phyloP scores from a whole-genome alignment of 2,113 vertebrate genomes.

The Melanotaenia duboulayi region DNA sequence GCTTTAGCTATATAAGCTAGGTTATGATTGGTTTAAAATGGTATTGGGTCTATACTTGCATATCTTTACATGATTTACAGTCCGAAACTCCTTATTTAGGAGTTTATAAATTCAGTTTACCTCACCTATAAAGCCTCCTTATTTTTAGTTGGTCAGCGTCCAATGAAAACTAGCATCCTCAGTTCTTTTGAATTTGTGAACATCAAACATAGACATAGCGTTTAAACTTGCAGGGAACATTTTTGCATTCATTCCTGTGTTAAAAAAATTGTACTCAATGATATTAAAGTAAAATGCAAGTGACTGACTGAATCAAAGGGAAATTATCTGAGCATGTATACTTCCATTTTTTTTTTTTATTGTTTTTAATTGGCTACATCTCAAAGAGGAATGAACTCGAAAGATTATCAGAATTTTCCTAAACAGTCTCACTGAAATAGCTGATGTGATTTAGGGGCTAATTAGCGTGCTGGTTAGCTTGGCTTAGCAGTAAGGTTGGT shows the following conservation, averaged over 20 bases:
- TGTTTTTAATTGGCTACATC: conserved; percentile 16
- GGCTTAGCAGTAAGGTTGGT: not conserved
- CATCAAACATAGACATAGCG: not conserved
- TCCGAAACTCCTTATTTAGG: not conserved
- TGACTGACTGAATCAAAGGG: no score
- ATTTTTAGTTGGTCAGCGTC: not conserved
- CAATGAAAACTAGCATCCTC: not conserved
- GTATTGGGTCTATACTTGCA: no score
- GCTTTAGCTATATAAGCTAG: not conserved
- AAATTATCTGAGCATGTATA: not conserved
- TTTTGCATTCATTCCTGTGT: not conserved
- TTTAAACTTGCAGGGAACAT: not conserved
- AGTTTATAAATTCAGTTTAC: not conserved
- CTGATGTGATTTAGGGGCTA: conserved; percentile 26
- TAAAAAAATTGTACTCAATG: no score
- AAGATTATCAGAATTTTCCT: conserved; percentile 30
- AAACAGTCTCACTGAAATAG: not conserved
- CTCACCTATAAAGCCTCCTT: not conserved
- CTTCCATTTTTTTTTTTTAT: not conserved
- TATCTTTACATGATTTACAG: no score
- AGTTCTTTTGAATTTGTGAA: not conserved
- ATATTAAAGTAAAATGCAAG: no score
- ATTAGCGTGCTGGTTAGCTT: conserved; percentile 8
- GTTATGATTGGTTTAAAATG: no score
- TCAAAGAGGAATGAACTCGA: not conserved